Evolutionary conservation across 1,140 invertebrate genomes (phyloP).

Genomic region (Drosophila persimilis): DNA sequence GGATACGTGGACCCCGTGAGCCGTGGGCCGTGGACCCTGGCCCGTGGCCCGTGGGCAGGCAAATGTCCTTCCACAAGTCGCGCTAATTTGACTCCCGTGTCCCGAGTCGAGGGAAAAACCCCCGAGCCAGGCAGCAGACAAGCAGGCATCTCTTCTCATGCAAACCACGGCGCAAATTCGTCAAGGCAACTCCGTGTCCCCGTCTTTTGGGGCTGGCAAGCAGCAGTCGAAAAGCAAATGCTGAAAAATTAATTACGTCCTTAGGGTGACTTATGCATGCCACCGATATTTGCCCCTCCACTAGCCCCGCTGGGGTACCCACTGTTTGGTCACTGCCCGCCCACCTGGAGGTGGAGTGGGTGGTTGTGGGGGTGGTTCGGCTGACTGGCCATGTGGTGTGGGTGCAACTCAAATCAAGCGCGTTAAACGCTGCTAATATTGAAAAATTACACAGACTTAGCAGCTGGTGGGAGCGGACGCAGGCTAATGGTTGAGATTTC

Average conservation of each 20-base stretch:
- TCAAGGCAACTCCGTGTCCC: slow-evolving; percentile 62
- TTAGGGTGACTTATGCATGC: slow-evolving; percentile 77
- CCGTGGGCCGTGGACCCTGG: neutral
- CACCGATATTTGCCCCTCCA: slow-evolving; percentile 30
- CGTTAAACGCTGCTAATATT: slow-evolving; percentile 75
- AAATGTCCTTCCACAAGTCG: slow-evolving; percentile 48
- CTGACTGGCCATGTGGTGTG: neutral
- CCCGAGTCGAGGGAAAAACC: slow-evolving; percentile 41
- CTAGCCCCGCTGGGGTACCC: no score
- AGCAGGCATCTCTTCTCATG: slow-evolving; percentile 16
- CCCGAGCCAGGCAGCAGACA: slow-evolving; percentile 25
- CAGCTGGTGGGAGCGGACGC: slow-evolving; percentile 15
- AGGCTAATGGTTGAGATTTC: slow-evolving; percentile 36
- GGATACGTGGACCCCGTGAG: slow-evolving; percentile 12
- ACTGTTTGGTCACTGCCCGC: slow-evolving; percentile 16
- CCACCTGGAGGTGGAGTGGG: slow-evolving; percentile 3
- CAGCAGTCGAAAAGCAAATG: slow-evolving; percentile 61
- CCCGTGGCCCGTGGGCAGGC: slow-evolving; percentile 13
- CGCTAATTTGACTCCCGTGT: slow-evolving; percentile 71
- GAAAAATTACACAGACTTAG: slow-evolving; percentile 64
- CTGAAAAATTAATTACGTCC: slow-evolving; percentile 83
- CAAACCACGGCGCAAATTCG: slow-evolving; percentile 72
- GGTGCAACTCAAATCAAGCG: slow-evolving; percentile 63
- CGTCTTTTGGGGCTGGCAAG: slow-evolving; percentile 7
- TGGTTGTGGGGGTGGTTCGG: slow-evolving; percentile 2